Evolutionary conservation across 2,888 invertebrate genomes (phyloP), one percentile per base, ranked within the genome.

Genomic region (Tromatobia lineatoria): DNA sequence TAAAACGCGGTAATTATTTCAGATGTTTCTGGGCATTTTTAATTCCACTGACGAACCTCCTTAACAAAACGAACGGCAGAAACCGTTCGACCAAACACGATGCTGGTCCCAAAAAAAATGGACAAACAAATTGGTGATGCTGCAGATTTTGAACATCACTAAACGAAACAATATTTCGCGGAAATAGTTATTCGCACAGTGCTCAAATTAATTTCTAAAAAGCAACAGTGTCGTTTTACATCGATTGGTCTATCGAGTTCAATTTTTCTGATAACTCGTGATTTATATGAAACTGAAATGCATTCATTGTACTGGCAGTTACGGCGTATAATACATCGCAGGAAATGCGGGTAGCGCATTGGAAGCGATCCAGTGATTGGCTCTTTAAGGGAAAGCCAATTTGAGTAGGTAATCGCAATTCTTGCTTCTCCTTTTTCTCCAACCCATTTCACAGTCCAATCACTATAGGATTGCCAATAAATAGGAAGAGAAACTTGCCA

Each of bases 211-310:
- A 38, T 10, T 38, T 38, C n/a, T 4, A 15, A n/a, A 47, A 47
- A 47, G 4, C 4, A n/a, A 6, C 47, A n/a, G 20, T 20, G n/a
- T 18, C 52, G n/a, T 20, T 18, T n/a, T 8, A 52, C 10, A 11
- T 57, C 25, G 57, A 57, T 25, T 57, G 23, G 11, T 23, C 57
- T 3, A 38, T 11, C n/a, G 34, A 61, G 34, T n/a, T 61, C 38
- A 38, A 61, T 61, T 61, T 76, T 45, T 18, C 34, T 2, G 29
- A 66, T 66, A 13, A 7, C 38, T 61, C 23, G 10, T 15, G 25
- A 79, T 45, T 79, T 52, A 64, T 45, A 64, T 3, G 8, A 15
- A n/a, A 34, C 29, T 38, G 29, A 52, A 61, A 50, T 3, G 61
- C 23, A 42, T n/a, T 38, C 42, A 6, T 52, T 38, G 20, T 34